Conservation (phyloP, 2,797 vertebrate genomes). For the Benthosema pterotum region DNA sequence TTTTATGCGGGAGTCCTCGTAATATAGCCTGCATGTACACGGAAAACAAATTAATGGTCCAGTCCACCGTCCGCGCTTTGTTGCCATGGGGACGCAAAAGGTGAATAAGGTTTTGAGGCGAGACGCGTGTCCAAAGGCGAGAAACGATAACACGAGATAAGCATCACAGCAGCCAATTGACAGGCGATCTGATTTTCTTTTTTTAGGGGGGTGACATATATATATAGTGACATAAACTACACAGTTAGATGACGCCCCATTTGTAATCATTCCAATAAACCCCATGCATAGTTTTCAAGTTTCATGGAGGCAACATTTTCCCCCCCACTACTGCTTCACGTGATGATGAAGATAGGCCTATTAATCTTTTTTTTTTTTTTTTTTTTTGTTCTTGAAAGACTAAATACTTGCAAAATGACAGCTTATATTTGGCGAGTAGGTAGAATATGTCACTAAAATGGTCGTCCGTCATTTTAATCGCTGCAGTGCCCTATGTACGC, state of each 20-base stretch:
- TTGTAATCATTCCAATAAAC: slow-evolving; percentile 76
- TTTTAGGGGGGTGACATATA: slow-evolving; percentile 45
- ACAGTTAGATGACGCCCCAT: slow-evolving; percentile 28
- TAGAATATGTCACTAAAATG: no score
- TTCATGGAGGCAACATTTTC: slow-evolving; percentile 55
- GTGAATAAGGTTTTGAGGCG: slow-evolving; percentile 52
- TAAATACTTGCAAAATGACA: slow-evolving; percentile 34
- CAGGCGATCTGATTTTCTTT: slow-evolving; percentile 31
- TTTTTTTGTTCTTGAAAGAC: slow-evolving; percentile 75
- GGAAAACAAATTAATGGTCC: not conserved
- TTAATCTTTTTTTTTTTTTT: no score
- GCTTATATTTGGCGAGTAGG: no score
- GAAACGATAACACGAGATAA: slow-evolving; percentile 59
- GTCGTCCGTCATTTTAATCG: no score
- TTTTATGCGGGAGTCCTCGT: not conserved
- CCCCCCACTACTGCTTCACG: slow-evolving; percentile 57
- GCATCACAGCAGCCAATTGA: slow-evolving; percentile 47
- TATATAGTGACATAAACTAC: slow-evolving; percentile 58
- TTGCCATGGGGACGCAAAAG: slow-evolving; percentile 4
- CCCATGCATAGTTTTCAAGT: slow-evolving; percentile 49
- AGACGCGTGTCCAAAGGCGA: slow-evolving; percentile 50
- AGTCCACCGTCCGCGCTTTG: no score
- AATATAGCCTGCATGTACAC: not conserved
- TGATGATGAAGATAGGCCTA: slow-evolving; percentile 22
- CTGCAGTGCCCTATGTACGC: no score